Conservation (phyloP, 2,888 invertebrate genomes). For the Eilema griseolum region DNA sequence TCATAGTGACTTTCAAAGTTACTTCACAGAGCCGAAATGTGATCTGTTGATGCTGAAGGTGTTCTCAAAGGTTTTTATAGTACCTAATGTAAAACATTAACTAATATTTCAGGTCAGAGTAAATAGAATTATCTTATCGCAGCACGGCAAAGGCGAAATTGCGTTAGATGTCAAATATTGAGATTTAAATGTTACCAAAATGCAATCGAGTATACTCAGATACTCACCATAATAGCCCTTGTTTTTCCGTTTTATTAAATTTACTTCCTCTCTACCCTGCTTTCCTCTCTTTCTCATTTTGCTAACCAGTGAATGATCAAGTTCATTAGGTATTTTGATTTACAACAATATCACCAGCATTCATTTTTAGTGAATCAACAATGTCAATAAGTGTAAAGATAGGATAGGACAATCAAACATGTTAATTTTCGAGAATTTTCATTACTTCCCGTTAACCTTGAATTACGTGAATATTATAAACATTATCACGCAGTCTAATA, state of each 20-base stretch:
- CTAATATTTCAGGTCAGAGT: constrained; percentile 45
- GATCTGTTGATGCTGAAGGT: constrained; percentile 39
- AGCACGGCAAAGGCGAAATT: constrained; percentile 30
- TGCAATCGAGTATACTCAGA: constrained; percentile 26
- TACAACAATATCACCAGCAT: neutral
- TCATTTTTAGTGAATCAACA: neutral
- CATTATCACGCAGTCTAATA: neutral
- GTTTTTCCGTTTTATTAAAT: neutral
- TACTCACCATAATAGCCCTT: constrained; percentile 4
- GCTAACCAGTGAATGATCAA: neutral
- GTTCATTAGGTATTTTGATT: neutral
- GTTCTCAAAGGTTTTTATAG: constrained; percentile 70
- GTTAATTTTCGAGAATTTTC: neutral
- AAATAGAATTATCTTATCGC: constrained; percentile 68
- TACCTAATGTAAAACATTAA: constrained; percentile 56
- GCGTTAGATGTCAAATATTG: constrained; percentile 40
- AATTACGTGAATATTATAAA: neutral
- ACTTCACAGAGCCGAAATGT: constrained; percentile 19
- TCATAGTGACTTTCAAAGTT: constrained; percentile 58
- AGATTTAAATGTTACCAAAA: constrained; percentile 29
- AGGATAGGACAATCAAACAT: neutral
- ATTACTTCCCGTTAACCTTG: neutral
- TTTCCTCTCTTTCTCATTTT: neutral
- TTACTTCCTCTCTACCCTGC: too few relatives aligned
- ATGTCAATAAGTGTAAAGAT: neutral